A percentile compares a stretch with the other conserved stretches of the same genome.
phyloP scores from a whole-genome alignment of 1,140 invertebrate genomes.

The Vanessa tameamea region DNA sequence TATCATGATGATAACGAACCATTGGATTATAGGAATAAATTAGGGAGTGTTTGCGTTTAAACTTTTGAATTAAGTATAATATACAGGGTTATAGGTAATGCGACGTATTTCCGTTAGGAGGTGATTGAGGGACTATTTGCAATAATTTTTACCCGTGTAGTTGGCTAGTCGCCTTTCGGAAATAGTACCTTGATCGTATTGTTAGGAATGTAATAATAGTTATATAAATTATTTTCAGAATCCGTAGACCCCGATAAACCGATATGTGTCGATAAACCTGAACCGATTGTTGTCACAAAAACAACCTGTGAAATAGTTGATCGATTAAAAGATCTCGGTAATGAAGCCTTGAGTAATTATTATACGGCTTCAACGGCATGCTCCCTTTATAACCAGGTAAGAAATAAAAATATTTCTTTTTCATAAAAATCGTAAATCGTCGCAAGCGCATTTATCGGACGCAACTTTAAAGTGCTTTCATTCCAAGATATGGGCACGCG shows the following conservation, averaged over 20 bases:
- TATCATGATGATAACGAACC: too few relatives aligned
- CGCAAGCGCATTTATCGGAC: not conserved
- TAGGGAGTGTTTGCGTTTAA: too few relatives aligned
- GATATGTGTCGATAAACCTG: constrained; percentile 30
- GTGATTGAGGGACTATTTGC: too few relatives aligned
- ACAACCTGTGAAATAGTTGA: constrained; percentile 60
- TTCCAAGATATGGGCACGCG: too few relatives aligned
- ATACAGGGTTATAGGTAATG: too few relatives aligned
- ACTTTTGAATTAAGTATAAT: too few relatives aligned
- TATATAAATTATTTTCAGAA: constrained; percentile 15
- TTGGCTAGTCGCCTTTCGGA: too few relatives aligned
- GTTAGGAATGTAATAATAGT: not conserved
- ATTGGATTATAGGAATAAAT: too few relatives aligned
- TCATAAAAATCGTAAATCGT: not conserved
- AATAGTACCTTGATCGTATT: too few relatives aligned
- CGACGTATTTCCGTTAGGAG: too few relatives aligned
- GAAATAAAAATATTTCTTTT: not conserved
- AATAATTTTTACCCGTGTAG: too few relatives aligned
- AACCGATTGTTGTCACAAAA: constrained; percentile 39
- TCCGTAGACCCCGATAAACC: constrained; percentile 22
- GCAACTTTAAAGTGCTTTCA: too few relatives aligned
- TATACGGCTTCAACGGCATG: constrained; percentile 56
- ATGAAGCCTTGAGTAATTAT: constrained; percentile 52
- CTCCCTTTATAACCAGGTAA: constrained; percentile 57
- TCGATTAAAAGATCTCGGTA: constrained; percentile 49